phyloP scores from a whole-genome alignment of 2,797 vertebrate genomes.

The Mus minutoides region DNA sequence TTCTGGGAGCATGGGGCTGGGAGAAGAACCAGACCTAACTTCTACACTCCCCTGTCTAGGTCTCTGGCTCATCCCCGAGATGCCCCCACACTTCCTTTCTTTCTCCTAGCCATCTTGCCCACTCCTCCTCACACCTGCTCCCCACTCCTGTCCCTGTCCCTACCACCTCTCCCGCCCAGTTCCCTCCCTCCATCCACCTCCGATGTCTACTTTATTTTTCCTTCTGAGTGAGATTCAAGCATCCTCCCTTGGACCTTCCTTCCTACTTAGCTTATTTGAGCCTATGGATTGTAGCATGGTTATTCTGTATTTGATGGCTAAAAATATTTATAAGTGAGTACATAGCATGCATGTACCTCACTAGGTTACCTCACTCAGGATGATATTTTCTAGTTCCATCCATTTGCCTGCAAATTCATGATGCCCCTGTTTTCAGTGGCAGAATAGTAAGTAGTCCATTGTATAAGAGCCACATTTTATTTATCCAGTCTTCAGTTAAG shows the following conservation, averaged over 20 bases:
- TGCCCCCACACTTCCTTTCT: not conserved
- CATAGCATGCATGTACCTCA: not conserved
- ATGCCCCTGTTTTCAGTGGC: not conserved
- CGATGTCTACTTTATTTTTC: not conserved
- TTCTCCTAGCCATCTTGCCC: not conserved
- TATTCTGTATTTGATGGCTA: not conserved
- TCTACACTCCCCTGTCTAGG: not conserved
- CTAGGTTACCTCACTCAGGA: not conserved
- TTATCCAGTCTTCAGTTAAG: not conserved
- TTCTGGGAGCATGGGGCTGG: not conserved
- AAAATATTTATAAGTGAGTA: not conserved
- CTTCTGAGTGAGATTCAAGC: not conserved
- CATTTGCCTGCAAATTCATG: not conserved
- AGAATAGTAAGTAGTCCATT: not conserved
- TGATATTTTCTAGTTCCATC: not conserved
- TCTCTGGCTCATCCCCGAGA: not conserved
- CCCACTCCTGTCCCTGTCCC: not conserved
- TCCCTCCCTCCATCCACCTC: not conserved
- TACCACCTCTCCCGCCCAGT: not conserved
- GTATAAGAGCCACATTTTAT: not conserved
- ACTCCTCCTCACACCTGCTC: not conserved
- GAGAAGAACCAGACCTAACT: not conserved
- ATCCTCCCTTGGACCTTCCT: not conserved
- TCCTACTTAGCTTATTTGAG: not conserved
- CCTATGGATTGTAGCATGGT: not conserved